Base-by-base conservation (phyloP, 2,797 vertebrate species). In the Cirrhinus mrigala region DNA sequence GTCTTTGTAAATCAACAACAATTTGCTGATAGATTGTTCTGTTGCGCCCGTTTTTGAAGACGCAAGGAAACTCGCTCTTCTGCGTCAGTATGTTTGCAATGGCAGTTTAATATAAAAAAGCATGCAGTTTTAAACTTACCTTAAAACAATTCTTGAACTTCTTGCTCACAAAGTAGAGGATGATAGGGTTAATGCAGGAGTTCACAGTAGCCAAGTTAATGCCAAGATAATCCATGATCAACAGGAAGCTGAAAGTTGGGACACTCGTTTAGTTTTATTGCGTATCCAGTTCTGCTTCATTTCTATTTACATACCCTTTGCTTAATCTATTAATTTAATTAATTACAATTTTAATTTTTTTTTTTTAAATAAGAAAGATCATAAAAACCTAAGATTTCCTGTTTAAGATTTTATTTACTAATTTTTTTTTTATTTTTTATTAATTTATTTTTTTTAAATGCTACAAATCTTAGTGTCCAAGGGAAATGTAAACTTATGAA, bases 61-160 rank as follows among this genome's bases (percentile, higher is more conserved):
- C 50, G 16, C 77, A 0, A 76, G 71, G 56, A 76, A 71, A 68
- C 3, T 40, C 29, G 52, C 71, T 70, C 62, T 48, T 79, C 48
- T 20, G 37, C 18, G 3, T 22, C 60, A 50, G 73, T 79, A 68
- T 77, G 27, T 70, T 54, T 62, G 48, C 33, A 69, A 9, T 12
- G 0, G 22, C 70, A 82, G 24, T 27, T 50, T 50, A 73, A 60
- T 54, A 8, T 33, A 27, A 18, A 16, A 16, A 48, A 83, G n/a
- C 33, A 33, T 44, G 2, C 33, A 24, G 0, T 27, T 70, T 50
- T 16, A 73, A 40, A 77, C 90, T 96, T 96, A 99, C 98, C 97
- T 99, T 97, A 91, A 99, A 99, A 91, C 98, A 99, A 90, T 99
- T 99, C 95, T 99, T 99, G 92, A 99, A 99, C 92, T 98, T 99